Conservation (phyloP, 2,113 vertebrate genomes). For the Pluvialis apricaria region DNA sequence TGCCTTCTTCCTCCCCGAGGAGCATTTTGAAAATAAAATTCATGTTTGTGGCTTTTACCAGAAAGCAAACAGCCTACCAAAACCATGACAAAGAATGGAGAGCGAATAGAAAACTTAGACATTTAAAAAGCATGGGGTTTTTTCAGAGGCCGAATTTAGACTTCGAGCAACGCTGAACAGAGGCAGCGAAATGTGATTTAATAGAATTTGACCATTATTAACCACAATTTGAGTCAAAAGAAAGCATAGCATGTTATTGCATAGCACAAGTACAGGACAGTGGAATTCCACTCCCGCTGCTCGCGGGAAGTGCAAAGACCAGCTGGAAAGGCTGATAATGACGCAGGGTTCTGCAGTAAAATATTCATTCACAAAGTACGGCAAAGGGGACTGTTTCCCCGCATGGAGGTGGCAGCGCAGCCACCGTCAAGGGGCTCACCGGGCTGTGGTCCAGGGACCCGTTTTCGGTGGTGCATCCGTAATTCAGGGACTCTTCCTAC, state of each 20-base stretch:
- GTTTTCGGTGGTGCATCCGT: not conserved
- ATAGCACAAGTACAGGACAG: not conserved
- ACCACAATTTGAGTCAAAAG: not conserved
- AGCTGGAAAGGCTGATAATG: not conserved
- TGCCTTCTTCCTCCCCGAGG: not conserved
- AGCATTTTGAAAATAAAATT: not conserved
- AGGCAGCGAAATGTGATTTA: not conserved
- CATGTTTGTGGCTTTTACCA: not conserved
- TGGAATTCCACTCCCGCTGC: constrained; percentile 29
- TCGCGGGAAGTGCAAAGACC: not conserved
- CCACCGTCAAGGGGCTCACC: not conserved
- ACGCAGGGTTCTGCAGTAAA: not conserved
- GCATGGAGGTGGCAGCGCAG: not conserved
- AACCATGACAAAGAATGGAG: accelerated
- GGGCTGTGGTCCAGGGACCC: not conserved
- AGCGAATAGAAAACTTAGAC: not conserved
- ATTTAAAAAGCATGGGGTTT: accelerated
- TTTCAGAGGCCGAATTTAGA: not conserved
- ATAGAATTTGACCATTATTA: not conserved
- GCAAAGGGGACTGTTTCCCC: not conserved
- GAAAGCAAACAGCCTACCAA: not conserved
- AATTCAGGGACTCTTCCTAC: not conserved
- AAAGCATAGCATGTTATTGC: not conserved
- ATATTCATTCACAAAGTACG: not conserved
- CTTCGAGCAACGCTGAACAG: not conserved